A percentile compares a stretch with the other conserved stretches of the same genome.
These are phyloP conservation scores for Dendroctonus valens DNA, from an alignment of 1,140 invertebrate species.

Conservation along the genomic window DNA sequence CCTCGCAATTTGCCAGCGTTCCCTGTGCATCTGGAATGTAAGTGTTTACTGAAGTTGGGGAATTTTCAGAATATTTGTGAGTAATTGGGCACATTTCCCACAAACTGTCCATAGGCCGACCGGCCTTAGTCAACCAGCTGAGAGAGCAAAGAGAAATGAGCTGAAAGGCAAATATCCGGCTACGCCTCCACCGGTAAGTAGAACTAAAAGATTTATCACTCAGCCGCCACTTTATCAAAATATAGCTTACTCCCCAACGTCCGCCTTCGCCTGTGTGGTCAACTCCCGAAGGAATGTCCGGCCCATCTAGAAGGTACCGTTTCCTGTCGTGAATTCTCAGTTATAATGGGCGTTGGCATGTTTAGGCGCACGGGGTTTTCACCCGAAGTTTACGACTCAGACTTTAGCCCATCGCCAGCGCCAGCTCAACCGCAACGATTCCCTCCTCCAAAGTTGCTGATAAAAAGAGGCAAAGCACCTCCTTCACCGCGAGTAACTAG, in stretches of 20 bases:
- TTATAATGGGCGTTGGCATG: neutral
- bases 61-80: no score
- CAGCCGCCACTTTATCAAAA: no score
- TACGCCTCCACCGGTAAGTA: no score
- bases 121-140: no score
- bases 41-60: no score
- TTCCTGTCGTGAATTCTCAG: neutral
- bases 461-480: neutral
- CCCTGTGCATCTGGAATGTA: no score
- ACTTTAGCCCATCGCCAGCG: constrained; percentile 8
- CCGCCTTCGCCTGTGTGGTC: neutral
- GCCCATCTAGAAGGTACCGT: constrained; percentile 18
- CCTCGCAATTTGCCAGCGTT: no score
- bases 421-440: constrained; percentile 1
- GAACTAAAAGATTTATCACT: no score
- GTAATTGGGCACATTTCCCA: no score
- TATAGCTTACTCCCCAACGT: neutral
- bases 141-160: no score
- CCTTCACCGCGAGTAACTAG: neutral
- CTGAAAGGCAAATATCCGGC: no score
- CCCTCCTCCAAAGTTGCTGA: neutral
- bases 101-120: no score
- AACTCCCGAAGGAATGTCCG: constrained; percentile 14
- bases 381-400: constrained; percentile 5
- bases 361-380: constrained; percentile 13